phyloP scores from a whole-genome alignment of 2,888 invertebrate genomes.

The Xestia xanthographa region DNA sequence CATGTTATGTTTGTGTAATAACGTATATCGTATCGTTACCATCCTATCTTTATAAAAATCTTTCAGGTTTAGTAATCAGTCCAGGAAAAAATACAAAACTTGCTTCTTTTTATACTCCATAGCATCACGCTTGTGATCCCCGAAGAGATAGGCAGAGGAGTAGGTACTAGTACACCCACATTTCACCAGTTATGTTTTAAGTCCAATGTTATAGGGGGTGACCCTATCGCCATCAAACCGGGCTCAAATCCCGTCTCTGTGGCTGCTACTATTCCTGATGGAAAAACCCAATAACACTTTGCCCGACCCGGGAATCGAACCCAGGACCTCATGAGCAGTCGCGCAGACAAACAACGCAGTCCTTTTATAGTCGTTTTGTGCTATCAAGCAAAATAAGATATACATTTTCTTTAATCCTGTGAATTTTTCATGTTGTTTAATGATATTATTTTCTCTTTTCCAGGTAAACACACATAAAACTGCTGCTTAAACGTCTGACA shows the following conservation, averaged over 20 bases:
- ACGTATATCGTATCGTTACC: no score
- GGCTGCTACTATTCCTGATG: background rate
- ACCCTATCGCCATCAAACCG: background rate
- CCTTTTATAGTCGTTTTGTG: background rate
- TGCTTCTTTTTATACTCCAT: background rate
- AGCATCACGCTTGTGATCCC: background rate
- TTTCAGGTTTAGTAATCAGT: background rate
- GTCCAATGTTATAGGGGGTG: no score
- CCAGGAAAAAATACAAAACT: no score
- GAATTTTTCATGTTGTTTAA: constrained; percentile 10
- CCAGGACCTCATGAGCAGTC: background rate
- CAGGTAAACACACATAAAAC: constrained; percentile 38
- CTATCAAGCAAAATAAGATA: background rate
- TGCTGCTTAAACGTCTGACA: background rate
- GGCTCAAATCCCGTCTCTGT: background rate
- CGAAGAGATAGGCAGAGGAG: no score
- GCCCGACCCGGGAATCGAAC: background rate
- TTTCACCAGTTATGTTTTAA: no score
- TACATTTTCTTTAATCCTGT: background rate
- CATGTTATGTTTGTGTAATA: no score
- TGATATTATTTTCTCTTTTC: constrained; percentile 5
- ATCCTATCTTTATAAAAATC: no score
- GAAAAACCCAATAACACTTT: background rate
- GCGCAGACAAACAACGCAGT: no score
- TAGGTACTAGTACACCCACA: no score